Conservation (phyloP, 2,113 vertebrate genomes). For the Cheirogaleus medius region DNA sequence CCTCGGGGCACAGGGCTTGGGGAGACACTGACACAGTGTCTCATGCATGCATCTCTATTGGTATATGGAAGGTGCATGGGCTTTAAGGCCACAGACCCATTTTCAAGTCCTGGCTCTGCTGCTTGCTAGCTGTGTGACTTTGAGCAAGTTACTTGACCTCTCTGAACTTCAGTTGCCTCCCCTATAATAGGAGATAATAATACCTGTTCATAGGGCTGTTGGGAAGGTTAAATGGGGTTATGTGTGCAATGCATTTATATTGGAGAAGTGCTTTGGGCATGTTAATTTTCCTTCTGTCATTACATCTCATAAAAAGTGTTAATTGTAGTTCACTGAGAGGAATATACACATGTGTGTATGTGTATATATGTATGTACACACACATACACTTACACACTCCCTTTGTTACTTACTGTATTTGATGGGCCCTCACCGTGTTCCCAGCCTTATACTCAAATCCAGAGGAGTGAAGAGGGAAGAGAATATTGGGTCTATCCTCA, state of each 20-base stretch:
- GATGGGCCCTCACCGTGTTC: background rate
- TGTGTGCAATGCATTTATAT: background rate
- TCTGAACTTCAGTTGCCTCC: background rate
- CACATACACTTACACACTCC: background rate
- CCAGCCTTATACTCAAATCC: background rate
- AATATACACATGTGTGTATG: fast-evolving
- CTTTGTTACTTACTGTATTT: background rate
- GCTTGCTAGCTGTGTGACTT: background rate
- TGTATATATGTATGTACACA: background rate
- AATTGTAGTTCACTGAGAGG: background rate
- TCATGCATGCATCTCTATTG: background rate
- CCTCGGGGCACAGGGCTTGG: background rate
- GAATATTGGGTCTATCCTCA: background rate
- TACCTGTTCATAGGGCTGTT: background rate
- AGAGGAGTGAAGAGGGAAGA: background rate
- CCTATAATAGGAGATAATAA: background rate
- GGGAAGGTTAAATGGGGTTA: background rate
- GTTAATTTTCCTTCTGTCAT: background rate
- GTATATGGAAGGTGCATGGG: background rate
- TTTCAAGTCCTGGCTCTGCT: background rate
- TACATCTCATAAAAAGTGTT: background rate
- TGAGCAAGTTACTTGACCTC: background rate
- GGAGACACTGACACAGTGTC: background rate
- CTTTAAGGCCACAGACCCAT: background rate
- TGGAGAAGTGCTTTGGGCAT: background rate